These are phyloP conservation scores for Acrocephalus kingi DNA, from an alignment of 2,113 vertebrate genomes.

Conservation along the genomic window DNA sequence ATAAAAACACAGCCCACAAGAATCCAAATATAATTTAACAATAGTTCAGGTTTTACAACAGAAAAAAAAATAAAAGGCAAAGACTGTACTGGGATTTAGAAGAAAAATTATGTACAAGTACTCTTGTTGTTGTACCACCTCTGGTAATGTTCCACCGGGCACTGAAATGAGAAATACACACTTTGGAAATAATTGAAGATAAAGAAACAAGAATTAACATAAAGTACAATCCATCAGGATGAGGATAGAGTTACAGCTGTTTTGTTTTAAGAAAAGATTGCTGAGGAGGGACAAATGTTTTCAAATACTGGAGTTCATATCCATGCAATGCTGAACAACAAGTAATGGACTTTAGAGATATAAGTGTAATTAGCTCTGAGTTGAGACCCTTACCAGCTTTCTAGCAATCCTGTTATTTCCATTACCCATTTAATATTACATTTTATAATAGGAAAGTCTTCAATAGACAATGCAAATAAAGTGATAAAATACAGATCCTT, in stretches of 20 bases:
- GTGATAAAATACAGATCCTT: neutral
- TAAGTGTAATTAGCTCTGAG: neutral
- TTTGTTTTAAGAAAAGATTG: neutral
- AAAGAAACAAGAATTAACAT: neutral
- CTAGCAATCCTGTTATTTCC: neutral
- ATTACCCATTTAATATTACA: neutral
- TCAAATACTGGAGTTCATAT: neutral
- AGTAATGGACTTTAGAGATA: neutral
- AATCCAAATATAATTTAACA: neutral
- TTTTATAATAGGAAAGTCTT: neutral
- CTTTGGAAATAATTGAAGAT: neutral
- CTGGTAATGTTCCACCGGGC: neutral
- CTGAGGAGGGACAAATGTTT: neutral
- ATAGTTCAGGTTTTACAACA: neutral
- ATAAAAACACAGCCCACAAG: neutral
- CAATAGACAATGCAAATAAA: neutral
- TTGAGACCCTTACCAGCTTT: neutral
- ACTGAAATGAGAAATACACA: neutral
- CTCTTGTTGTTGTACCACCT: neutral
- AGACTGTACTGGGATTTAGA: neutral
- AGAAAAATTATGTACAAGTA: neutral
- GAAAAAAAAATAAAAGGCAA: neutral
- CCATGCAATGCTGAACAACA: neutral
- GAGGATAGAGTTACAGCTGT: neutral
- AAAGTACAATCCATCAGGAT: neutral